Conservation (phyloP, 1,140 invertebrate species). For the Pseudomyrmex sp. region DNA sequence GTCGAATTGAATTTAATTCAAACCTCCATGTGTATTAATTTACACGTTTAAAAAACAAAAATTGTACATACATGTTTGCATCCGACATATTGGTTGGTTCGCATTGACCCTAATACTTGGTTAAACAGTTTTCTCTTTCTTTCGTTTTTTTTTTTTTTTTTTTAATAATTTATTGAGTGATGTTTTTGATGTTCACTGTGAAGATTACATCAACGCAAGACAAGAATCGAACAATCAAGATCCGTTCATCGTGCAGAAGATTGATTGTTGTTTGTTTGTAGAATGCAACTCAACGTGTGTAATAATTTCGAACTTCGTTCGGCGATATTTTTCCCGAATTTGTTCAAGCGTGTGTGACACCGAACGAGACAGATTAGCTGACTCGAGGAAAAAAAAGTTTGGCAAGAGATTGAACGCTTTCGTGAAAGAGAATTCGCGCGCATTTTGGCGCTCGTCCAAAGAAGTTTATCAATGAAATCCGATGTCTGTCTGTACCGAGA, state of each 20-base stretch:
- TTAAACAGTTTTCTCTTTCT: too few species aligned
- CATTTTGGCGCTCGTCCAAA: constrained; percentile 75
- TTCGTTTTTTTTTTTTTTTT: not conserved
- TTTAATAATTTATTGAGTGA: not conserved
- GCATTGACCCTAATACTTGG: too few species aligned
- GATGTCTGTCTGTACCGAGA: constrained; percentile 34
- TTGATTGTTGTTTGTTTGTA: constrained; percentile 7
- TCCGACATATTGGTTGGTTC: too few species aligned
- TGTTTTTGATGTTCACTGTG: not conserved
- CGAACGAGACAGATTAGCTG: not conserved
- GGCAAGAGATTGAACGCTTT: constrained; percentile 54
- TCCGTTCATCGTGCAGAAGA: constrained; percentile 13
- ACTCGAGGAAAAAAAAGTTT: constrained; percentile 1
- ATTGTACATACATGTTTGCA: not conserved
- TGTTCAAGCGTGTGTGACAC: not conserved
- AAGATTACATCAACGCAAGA: constrained; percentile 28
- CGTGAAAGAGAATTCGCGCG: constrained; percentile 48
- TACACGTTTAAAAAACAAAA: not conserved
- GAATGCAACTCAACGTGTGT: too few species aligned
- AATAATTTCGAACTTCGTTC: not conserved
- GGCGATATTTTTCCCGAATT: not conserved
- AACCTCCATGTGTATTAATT: too few species aligned
- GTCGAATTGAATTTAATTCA: too few species aligned
- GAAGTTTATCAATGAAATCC: constrained; percentile 71
- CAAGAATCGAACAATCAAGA: not conserved